Evolutionary conservation across 1,140 invertebrate species (phyloP), one percentile per base, ranked within the genome.

Genomic region (Gonatopus flavifemur): DNA sequence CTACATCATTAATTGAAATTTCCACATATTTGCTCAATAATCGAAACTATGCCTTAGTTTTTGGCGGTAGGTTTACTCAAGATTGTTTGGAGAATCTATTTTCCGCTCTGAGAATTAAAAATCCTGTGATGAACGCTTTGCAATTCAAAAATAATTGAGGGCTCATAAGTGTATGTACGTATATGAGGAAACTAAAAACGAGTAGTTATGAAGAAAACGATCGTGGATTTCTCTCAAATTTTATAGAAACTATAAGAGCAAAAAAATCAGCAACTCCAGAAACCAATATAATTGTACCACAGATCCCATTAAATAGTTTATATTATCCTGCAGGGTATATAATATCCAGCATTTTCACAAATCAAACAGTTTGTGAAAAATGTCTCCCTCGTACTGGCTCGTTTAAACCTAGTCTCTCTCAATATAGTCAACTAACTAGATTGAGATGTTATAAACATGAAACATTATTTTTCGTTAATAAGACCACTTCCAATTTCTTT

Each of bases 41-140:
- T 20, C 19, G 16, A 32, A 24, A 28, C 13, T 49, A 30, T 15
- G 15, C 31, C 8, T 49, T 41, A 13, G 36, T 49, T 9, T 31
- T 49, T 5, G 31, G 21, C 12, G 20, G 18, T 8, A 40, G 47
- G 13, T 49, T 41, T 41, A 30, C 36, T 28, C 38, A 32, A 21
- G 38, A 49, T 37, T 51, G 49, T 12, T 13, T 51, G 28, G 41
- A 43, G 33, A 51, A 51, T 44, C 18, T 44, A 44, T 51, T 51
- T 51, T 37, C n/a, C 15, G 16, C 36, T 18, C 2, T 51, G 6
- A 30, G 49, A 36, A 16, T 13, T 10, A 51, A 36, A 25, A 30
- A 51, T 13, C 7, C 12, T 16, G 36, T 35, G 5, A 31, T 33
- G 1, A 44, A 32, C 35, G 28, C 39, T 6, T 24, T 51, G 10